phyloP scores from a whole-genome alignment of 2,113 vertebrate species.

The Zapornia atra region DNA sequence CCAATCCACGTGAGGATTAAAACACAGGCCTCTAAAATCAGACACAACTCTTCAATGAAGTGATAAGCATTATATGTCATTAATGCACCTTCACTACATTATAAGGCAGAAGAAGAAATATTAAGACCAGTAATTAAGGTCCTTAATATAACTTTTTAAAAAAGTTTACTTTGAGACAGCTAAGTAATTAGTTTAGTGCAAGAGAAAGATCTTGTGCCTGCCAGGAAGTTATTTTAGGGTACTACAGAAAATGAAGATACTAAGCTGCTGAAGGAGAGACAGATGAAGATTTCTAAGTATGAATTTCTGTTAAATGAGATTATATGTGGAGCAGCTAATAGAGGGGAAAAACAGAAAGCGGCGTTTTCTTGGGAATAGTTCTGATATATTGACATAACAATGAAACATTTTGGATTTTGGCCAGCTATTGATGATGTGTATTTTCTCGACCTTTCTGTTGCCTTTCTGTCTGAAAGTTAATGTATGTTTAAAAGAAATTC shows the following conservation, averaged over 20 bases:
- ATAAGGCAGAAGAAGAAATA: not conserved
- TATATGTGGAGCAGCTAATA: not conserved
- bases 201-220: not conserved
- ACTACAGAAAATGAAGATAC: not conserved
- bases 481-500: not conserved
- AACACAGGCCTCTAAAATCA: not conserved
- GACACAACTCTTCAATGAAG: not conserved
- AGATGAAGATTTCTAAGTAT: not conserved
- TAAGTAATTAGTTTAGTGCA: not conserved
- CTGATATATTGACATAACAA: not conserved
- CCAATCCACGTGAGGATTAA: not conserved
- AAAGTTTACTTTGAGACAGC: not conserved
- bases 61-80: accelerated
- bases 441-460: not conserved
- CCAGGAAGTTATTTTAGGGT: not conserved
- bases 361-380: not conserved
- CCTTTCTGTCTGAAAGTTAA: not conserved
- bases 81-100: not conserved
- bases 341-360: accelerated
- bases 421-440: not conserved
- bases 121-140: not conserved
- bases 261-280: not conserved
- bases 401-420: not conserved
- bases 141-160: not conserved
- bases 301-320: not conserved